Evolutionary conservation across 2,888 invertebrate genomes (phyloP).

Genomic region (Frankliniella fusca): DNA sequence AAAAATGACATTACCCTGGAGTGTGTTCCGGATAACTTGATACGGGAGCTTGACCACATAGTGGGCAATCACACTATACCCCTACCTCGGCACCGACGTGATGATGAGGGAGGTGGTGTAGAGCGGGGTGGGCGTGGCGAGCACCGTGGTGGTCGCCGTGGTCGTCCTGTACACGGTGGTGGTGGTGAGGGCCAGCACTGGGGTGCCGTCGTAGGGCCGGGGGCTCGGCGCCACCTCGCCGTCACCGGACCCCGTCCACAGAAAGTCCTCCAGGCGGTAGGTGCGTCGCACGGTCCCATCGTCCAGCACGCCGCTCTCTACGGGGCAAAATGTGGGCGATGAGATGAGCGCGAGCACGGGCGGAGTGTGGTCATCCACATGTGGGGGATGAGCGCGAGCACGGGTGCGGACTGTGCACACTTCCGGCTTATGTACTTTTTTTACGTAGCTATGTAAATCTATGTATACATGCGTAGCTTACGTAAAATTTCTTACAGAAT

Average conservation of each 20-base stretch:
- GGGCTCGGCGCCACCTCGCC: slow-evolving; percentile 48
- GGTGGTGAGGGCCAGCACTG: slow-evolving; percentile 47
- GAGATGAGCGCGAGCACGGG: too few relatives aligned
- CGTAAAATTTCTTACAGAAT: too few relatives aligned
- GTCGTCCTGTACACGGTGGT: slow-evolving; percentile 62
- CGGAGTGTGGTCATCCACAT: too few relatives aligned
- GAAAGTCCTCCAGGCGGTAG: slow-evolving; percentile 73
- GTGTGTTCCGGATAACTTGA: too few relatives aligned
- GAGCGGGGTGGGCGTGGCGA: slow-evolving; percentile 31
- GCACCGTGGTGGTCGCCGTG: slow-evolving; percentile 54
- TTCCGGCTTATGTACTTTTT: too few relatives aligned
- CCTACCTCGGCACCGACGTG: slow-evolving; percentile 29
- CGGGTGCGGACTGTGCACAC: too few relatives aligned
- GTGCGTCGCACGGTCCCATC: slow-evolving; percentile 43
- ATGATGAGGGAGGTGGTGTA: slow-evolving; percentile 1
- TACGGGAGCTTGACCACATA: too few relatives aligned
- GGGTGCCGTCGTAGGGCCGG: slow-evolving; percentile 52
- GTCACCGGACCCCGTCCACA: slow-evolving; percentile 85
- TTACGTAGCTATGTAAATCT: too few relatives aligned
- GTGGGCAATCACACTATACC: not conserved
- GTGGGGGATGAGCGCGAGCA: too few relatives aligned
- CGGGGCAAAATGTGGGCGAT: not conserved
- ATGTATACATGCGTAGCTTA: too few relatives aligned
- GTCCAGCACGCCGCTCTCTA: slow-evolving; percentile 32
- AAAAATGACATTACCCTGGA: too few relatives aligned